Evolutionary conservation across 35 echinoderm and acorn worm species (phyloP), one percentile per base, ranked within the genome.

Genomic region (Apostichopus parvimensis): DNA sequence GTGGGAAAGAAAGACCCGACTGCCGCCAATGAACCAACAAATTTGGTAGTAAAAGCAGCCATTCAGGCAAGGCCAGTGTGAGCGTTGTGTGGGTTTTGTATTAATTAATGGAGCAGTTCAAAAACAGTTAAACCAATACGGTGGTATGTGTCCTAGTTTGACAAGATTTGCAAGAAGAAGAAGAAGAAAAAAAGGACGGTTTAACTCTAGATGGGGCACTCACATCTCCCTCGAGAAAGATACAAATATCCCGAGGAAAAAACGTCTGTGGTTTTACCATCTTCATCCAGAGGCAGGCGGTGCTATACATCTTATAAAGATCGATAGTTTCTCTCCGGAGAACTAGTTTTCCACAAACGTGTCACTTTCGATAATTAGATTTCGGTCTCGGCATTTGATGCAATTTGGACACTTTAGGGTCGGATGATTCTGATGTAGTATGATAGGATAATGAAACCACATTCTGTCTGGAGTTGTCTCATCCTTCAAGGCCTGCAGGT

Each of bases 51-150:
- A 55, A 82, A 34, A 45, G 24, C 24, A 82, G 79, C 79, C 53
- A 82, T 82, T 82, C 25, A 54, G 24, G 55, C 79, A 82, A 82
- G 79, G 79, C 28, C 79, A 82, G 79, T 54, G n/a, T 25, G 13
- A 82, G 26, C 5, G 79, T 82, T 82, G 79, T 82, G 79, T 82
- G 79, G n/a, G 79, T 82, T 82, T 82, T 82, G 79, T 82, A 82
- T 82, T 82, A 82, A 82, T 82, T 82, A 82, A 56, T 53, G 18
- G 45, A 54, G 79, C 18, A 82, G 52, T 6, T 53, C 54, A 45
- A 82, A 82, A 82, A 82, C 79, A 82, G 79, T 82, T 82, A 82
- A 82, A 82, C 25, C 79, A 82, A 82, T 56, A 82, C 34, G 14
- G 64, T 68, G 11, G 18, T 10, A 68, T 14, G 9, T 18, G 11